Evolutionary conservation across 2,113 vertebrate genomes (phyloP).

Genomic region (Aix galericulata): DNA sequence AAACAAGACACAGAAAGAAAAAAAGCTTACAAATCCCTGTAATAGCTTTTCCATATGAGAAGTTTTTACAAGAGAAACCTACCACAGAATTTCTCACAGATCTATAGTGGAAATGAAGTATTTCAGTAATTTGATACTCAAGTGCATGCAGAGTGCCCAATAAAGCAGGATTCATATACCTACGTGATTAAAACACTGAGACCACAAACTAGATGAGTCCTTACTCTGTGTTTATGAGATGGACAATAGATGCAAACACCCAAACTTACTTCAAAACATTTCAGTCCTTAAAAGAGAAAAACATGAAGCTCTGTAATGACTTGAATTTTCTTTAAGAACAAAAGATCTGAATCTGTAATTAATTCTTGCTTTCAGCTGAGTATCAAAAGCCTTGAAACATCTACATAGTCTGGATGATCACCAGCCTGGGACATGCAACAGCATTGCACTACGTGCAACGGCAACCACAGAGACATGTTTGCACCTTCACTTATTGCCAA

Average conservation of each 20-base stretch:
- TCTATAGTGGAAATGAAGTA: background rate
- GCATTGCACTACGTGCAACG: background rate
- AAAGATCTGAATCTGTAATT: background rate
- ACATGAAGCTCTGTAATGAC: background rate
- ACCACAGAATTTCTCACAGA: background rate
- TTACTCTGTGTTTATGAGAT: background rate
- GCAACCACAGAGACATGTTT: background rate
- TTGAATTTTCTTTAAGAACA: background rate
- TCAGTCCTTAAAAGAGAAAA: background rate
- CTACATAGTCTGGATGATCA: too few species aligned
- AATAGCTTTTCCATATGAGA: background rate
- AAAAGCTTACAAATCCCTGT: background rate
- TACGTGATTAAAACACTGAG: background rate
- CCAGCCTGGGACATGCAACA: background rate
- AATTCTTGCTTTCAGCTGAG: background rate
- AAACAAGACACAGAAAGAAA: accelerated
- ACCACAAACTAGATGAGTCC: accelerated
- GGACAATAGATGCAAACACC: background rate
- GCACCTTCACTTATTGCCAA: background rate
- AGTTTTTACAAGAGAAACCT: background rate
- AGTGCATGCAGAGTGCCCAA: background rate
- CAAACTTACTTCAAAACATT: background rate
- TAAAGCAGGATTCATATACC: background rate
- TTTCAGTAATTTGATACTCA: background rate
- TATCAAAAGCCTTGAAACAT: background rate